Conservation (phyloP, 2,888 invertebrate genomes). For the Busseola fusca region DNA sequence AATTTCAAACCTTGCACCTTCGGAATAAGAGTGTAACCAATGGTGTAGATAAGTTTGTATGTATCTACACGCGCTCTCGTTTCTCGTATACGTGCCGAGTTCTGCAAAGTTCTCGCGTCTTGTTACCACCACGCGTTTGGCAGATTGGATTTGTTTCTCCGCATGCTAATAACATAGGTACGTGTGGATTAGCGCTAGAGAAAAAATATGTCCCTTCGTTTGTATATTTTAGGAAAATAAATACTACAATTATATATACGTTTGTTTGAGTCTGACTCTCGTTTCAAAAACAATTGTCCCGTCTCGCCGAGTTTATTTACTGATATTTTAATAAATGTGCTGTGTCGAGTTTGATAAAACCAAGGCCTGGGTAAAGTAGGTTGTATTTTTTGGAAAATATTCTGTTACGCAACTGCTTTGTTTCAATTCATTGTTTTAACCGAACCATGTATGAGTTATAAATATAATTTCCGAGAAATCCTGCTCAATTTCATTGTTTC, state of each 20-base stretch:
- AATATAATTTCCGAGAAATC: conserved; percentile 38
- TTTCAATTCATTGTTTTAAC: conserved; percentile 36
- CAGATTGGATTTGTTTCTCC: conserved; percentile 86
- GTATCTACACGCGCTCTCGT: conserved; percentile 71
- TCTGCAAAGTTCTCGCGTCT: conserved; percentile 80
- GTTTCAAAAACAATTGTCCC: conserved; percentile 59
- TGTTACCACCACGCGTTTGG: conserved; percentile 81
- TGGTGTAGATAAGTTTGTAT: conserved; percentile 58
- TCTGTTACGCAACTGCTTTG: conserved; percentile 29
- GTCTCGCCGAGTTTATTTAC: conserved; percentile 49
- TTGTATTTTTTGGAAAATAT: conserved; percentile 33
- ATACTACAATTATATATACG: conserved; percentile 49
- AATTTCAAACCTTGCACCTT: conserved; percentile 58
- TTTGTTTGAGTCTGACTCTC: conserved; percentile 46
- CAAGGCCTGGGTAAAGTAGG: conserved; percentile 16
- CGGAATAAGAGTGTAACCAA: conserved; percentile 53
- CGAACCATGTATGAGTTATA: conserved; percentile 47
- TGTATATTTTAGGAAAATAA: conserved; percentile 60
- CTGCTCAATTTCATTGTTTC: conserved; percentile 44
- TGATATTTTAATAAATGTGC: conserved; percentile 60
- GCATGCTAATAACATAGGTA: conserved; percentile 81
- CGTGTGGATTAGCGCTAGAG: conserved; percentile 73
- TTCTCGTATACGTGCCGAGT: conserved; percentile 78
- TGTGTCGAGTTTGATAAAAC: conserved; percentile 55
- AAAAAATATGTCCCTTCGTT: conserved; percentile 64